Evolutionary conservation across 2,797 vertebrate species (phyloP).

Genomic region (Synanceia verrucosa): DNA sequence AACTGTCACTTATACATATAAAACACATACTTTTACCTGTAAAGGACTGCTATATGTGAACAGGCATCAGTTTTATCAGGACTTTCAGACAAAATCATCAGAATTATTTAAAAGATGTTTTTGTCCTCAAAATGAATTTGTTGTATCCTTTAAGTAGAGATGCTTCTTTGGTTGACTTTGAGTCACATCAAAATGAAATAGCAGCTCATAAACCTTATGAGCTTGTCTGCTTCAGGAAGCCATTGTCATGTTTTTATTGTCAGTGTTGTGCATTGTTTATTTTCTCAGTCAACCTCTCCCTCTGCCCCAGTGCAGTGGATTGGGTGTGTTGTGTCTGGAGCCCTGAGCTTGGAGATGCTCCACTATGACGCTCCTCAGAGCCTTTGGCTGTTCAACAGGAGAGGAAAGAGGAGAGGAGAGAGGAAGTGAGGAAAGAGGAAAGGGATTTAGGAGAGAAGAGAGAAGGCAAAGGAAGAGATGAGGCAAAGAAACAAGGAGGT

Average conservation of each 20-base stretch:
- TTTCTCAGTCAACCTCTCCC: conserved; percentile 24
- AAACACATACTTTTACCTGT: too few species aligned
- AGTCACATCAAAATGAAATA: background rate
- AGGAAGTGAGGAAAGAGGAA: background rate
- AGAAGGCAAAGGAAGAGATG: background rate
- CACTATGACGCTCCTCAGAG: conserved; percentile 68
- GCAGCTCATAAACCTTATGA: conserved; percentile 5
- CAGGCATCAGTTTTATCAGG: background rate
- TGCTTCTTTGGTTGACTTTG: background rate
- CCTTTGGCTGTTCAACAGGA: conserved; percentile 23
- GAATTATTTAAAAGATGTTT: background rate
- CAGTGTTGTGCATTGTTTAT: conserved; percentile 41
- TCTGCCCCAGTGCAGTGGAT: conserved; percentile 26
- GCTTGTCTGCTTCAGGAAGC: background rate
- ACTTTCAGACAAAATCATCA: background rate
- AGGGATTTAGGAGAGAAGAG: background rate
- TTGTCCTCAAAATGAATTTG: background rate
- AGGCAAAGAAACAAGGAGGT: background rate
- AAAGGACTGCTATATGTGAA: too few species aligned
- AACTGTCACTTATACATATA: too few species aligned
- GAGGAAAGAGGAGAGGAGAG: background rate
- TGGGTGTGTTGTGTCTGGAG: conserved; percentile 65
- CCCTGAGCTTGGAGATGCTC: conserved; percentile 66
- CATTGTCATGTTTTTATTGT: conserved; percentile 38
- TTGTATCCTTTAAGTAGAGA: background rate